Percentiles rank a stretch among this genome's conserved stretches.
phyloP scores from a whole-genome alignment of 2,797 vertebrate genomes.

The Myoxocephalus aenaeus region DNA sequence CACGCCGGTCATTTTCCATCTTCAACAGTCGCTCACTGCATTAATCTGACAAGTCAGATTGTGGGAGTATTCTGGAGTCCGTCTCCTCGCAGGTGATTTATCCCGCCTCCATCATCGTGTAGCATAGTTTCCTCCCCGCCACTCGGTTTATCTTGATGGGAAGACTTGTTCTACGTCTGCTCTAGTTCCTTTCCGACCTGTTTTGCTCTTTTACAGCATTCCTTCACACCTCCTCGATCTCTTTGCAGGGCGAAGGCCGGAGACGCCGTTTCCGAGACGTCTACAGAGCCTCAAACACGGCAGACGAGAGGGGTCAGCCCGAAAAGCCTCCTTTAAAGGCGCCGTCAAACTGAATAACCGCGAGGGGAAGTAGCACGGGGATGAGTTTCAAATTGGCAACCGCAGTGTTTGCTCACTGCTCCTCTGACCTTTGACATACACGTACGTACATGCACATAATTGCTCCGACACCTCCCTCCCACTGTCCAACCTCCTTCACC shows the following conservation, averaged over 20 bases:
- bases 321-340: slow-evolving; percentile 18
- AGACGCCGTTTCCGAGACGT: background rate
- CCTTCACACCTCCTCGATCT: slow-evolving; percentile 67
- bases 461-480: slow-evolving; percentile 15
- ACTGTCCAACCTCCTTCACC: slow-evolving; percentile 20
- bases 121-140: background rate
- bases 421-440: slow-evolving; percentile 37
- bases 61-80: slow-evolving; percentile 7
- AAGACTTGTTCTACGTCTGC: slow-evolving; percentile 13
- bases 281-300: background rate
- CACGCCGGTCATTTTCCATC: slow-evolving; percentile 18
- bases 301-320: slow-evolving; percentile 4
- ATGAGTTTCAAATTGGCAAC: slow-evolving; percentile 16
- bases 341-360: slow-evolving; percentile 10
- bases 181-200: slow-evolving; percentile 5
- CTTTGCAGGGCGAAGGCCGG: slow-evolving; percentile 37
- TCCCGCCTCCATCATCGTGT: slow-evolving; percentile 21
- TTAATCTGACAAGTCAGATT: slow-evolving; percentile 34
- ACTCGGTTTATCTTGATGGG: slow-evolving; percentile 5
- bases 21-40: background rate
- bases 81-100: slow-evolving; percentile 47
- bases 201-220: slow-evolving; percentile 54
- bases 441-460: slow-evolving; percentile 2
- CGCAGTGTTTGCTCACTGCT: slow-evolving; percentile 28
- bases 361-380: slow-evolving; percentile 17